phyloP scores from a whole-genome alignment of 2,113 vertebrate species.

The Muntiacus muntjak region DNA sequence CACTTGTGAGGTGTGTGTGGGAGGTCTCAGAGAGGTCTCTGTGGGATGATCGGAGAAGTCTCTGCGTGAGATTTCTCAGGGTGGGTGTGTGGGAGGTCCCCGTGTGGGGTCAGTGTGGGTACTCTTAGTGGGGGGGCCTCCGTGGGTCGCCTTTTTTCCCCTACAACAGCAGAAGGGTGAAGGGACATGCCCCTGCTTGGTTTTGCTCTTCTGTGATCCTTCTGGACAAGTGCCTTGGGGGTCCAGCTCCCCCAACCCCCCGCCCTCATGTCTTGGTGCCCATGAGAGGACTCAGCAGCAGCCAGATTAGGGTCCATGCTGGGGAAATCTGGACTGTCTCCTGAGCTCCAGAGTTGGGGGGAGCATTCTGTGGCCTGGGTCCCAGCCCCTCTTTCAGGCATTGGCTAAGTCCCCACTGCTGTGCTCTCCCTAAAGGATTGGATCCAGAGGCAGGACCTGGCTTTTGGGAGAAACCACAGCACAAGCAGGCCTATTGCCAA shows the following conservation, averaged over 20 bases:
- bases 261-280: neutral
- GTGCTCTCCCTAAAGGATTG: neutral
- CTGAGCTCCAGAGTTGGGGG: neutral
- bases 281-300: neutral
- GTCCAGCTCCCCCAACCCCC: neutral
- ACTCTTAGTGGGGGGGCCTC: neutral
- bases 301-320: neutral
- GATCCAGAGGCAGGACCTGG: neutral
- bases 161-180: neutral
- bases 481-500: neutral
- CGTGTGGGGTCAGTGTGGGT: neutral
- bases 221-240: neutral
- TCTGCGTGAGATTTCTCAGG: neutral
- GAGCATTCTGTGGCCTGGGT: neutral
- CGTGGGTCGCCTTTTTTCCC: neutral
- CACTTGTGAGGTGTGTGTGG: neutral
- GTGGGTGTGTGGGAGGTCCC: neutral
- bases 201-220: neutral
- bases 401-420: neutral
- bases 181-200: neutral
- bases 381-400: neutral
- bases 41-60: neutral
- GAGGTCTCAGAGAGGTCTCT: neutral
- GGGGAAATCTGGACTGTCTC: neutral
- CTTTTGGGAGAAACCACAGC: neutral